Base-by-base conservation (phyloP, 2,113 vertebrate species). In the Orthonyx spaldingii region DNA sequence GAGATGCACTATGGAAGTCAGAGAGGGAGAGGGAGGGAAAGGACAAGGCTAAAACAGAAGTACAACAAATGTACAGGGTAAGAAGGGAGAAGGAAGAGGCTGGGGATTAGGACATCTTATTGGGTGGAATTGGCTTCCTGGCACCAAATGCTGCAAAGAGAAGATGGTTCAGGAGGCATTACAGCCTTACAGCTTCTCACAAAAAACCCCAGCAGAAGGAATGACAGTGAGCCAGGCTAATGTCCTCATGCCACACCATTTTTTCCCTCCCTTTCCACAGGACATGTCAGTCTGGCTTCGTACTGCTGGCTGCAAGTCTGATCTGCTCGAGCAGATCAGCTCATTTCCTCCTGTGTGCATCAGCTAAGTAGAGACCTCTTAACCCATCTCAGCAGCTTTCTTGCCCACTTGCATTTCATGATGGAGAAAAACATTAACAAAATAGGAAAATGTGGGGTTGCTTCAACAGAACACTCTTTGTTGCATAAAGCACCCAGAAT, bases 21-120 rank as follows among this genome's bases (percentile, higher is more conserved):
- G 37, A 49, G 47, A 92, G 49, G 61, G n/a, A 88, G 53, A 75
- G 55, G 63, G 76, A 46, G 66, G 59, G 80, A 86, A 71, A 78
- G 82, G 92, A 84, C 39, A 56, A 81, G 75, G 35, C 66, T 80
- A 42, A 56, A 92, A 63, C 42, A 84, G 47, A 85, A 80, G 52
- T 66, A 64, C 52, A 92, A 77, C 33, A 63, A 90, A 88, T 37
- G n/a, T n/a, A 42, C 3, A 2, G 50, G 32, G 15, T 24, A 50
- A 69, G 50, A 52, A 87, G 91, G 22, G 46, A 74, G 39, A 77
- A 69, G 33, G 35, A 65, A 83, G 50, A 86, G 16, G 11, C 7
- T 63, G 28, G 11, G 18, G 30, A 66, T 83, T 26, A 55, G 42
- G 59, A 61, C 19, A 63, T 10, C 3, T 85, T 52, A 4, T 14